Conservation (phyloP, 2,797 vertebrate species). For the Moxostoma hubbsi region DNA sequence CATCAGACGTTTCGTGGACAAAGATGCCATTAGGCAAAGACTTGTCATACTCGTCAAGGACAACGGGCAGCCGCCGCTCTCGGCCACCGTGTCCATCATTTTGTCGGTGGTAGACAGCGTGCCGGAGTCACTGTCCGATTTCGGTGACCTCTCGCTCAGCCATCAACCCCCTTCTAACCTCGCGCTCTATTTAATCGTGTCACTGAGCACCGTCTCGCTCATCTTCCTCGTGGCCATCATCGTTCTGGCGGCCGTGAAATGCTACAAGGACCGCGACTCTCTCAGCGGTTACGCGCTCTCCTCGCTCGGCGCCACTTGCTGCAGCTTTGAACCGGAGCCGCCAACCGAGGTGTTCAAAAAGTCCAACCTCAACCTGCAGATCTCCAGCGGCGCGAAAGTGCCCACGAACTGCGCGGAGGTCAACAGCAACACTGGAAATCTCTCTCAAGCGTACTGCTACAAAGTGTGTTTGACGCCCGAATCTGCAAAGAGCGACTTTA, state of each 20-base stretch:
- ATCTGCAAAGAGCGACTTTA: conserved; percentile 93
- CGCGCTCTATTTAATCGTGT: conserved; percentile 90
- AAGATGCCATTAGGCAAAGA: conserved; percentile 81
- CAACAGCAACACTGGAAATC: conserved; percentile 72
- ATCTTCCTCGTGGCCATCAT: conserved; percentile 90
- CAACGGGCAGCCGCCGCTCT: conserved; percentile 89
- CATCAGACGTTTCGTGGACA: conserved; percentile 83
- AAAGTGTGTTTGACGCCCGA: conserved; percentile 90
- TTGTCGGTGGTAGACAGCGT: conserved; percentile 87
- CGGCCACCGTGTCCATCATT: conserved; percentile 86
- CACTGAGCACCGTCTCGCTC: conserved; percentile 88
- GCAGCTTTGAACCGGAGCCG: conserved; percentile 79
- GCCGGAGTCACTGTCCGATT: conserved; percentile 86
- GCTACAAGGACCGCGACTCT: conserved; percentile 81
- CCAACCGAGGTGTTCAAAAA: conserved; percentile 84
- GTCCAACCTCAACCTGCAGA: conserved; percentile 83
- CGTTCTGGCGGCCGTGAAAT: conserved; percentile 86
- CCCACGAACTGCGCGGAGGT: conserved; percentile 83
- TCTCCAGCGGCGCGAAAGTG: conserved; percentile 79
- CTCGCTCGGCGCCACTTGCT: conserved; percentile 77
- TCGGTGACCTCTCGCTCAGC: conserved; percentile 84
- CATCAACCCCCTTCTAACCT: conserved; percentile 81
- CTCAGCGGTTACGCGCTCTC: conserved; percentile 77
- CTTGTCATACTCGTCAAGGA: conserved; percentile 88
- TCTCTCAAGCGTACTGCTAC: conserved; percentile 88